Evolutionary conservation across 2,797 vertebrate genomes (phyloP).

Genomic region (Heliangelus exortis): DNA sequence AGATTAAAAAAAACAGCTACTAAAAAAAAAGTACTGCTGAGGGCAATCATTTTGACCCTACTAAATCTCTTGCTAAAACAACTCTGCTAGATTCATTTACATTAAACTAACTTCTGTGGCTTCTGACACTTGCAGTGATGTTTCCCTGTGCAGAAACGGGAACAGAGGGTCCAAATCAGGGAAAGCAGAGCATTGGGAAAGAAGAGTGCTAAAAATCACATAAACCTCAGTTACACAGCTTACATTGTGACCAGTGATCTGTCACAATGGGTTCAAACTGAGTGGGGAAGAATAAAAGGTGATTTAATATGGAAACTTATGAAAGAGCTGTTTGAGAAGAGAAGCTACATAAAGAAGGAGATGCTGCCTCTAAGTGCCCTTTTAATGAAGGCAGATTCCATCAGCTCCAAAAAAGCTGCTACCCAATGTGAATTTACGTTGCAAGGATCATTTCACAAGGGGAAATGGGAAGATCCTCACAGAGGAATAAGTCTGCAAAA

Average conservation of each 20-base stretch:
- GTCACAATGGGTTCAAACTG: neutral
- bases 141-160: neutral
- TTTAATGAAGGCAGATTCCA: neutral
- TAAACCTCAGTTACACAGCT: neutral
- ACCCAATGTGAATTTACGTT: neutral
- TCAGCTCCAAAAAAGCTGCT: neutral
- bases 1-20: neutral
- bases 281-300: neutral
- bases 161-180: neutral
- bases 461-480: neutral
- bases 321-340: neutral
- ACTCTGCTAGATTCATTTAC: neutral
- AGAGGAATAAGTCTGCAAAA: neutral
- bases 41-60: neutral
- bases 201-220: neutral
- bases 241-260: neutral
- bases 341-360: neutral
- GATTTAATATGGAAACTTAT: neutral
- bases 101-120: too few species aligned
- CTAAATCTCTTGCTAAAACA: neutral
- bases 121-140: too few species aligned
- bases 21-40: neutral
- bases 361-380: neutral
- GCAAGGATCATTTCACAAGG: neutral
- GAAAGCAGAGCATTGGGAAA: neutral